Evolutionary conservation across 1,140 invertebrate species (phyloP), one percentile per base, ranked within the genome.

Genomic region (Goniozus legneri): DNA sequence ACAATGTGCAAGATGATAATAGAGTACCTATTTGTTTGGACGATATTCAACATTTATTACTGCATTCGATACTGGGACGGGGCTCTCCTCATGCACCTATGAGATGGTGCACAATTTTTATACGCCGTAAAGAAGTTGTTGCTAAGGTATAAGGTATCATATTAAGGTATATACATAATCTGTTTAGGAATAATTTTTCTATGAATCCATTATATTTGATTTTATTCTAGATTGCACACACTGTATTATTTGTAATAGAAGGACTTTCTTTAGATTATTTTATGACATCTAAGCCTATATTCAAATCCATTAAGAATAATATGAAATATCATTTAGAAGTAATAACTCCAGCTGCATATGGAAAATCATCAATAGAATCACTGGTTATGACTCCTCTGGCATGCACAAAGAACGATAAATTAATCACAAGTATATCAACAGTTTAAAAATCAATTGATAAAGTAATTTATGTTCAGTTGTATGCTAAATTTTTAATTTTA

Each of bases 61-160:
- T 93, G 58, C 86, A 85, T 67, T 86, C 88, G 1, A 66, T 91
- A 44, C 74, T 89, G 36, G 86, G 85, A 3, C 81, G 86, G 54
- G 70, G 83, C 24, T 84, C 86, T 33, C 82, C 85, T 15, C 84
- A 84, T 45, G 64, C 75, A 34, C 81, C 85, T n/a, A 75, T 80
- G 18, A 78, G 90, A 53, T 95, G 92, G 92, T 92, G 90, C 77
- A 71, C 77, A n/a, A 67, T 93, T n/a, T 83, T 91, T 37, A 89
- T 88, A 69, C 82, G 79, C 52, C 80, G 79, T 39, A 82, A 78
- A 59, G 74, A 93, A 10, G 61, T 8, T 16, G 20, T 14, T 13
- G n/a, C 12, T 18, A 12, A 8, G 3, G 12, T 42, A 27, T 34
- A 31, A 43, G 27, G 7, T 34, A 16, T 44, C 30, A 44, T 13